Percentiles rank a stretch among this genome's conserved stretches.
These are phyloP conservation scores for Halcyon chelicuti DNA, from an alignment of 2,797 vertebrate species.

Conservation along the genomic window DNA sequence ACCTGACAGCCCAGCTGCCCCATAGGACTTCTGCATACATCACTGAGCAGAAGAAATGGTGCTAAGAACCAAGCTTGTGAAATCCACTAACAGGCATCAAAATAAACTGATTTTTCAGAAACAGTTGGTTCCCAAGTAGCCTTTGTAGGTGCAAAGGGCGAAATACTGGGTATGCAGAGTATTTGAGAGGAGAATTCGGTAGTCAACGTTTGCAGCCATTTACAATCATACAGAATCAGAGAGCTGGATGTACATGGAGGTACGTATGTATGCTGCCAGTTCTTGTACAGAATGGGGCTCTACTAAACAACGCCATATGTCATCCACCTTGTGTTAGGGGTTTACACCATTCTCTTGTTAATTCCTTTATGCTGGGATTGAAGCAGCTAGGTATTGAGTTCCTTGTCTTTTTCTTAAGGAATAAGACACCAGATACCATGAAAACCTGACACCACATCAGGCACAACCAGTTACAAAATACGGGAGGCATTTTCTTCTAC, in stretches of 20 bases:
- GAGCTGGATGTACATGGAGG: neutral
- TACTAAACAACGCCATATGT: fast-evolving
- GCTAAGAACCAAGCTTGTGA: neutral
- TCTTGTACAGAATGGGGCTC: neutral
- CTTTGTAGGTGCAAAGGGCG: neutral
- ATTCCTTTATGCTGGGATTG: neutral
- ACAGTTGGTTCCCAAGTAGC: neutral
- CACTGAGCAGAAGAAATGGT: neutral
- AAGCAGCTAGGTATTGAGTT: neutral
- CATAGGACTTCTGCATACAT: neutral
- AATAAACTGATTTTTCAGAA: constrained; percentile 6
- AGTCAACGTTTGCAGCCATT: neutral
- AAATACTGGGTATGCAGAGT: neutral
- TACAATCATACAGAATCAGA: neutral
- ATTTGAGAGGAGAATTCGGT: neutral
- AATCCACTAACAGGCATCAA: neutral
- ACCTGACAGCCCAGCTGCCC: constrained; percentile 31
- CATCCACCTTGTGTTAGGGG: neutral
- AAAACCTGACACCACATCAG: fast-evolving
- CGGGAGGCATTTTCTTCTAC: neutral
- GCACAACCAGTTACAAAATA: neutral
- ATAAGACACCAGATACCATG: neutral
- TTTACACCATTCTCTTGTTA: neutral
- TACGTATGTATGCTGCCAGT: neutral
- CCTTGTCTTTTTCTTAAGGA: neutral